These are phyloP conservation scores for Anarrhichthys ocellatus DNA, from an alignment of 2,113 vertebrate genomes.

Conservation along the genomic window DNA sequence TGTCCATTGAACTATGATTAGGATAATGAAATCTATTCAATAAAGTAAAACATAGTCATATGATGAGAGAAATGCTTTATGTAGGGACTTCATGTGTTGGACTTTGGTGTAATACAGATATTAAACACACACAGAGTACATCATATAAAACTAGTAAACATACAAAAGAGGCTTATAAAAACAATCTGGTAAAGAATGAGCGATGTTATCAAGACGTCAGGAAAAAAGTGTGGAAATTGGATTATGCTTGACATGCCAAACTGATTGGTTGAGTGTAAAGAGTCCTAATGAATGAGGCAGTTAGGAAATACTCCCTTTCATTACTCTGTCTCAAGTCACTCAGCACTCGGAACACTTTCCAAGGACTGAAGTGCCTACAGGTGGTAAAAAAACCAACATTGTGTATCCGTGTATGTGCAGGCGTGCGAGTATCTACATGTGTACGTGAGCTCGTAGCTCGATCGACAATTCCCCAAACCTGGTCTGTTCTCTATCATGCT, in stretches of 20 bases:
- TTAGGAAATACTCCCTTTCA: slow-evolving; percentile 69
- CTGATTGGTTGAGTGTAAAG: slow-evolving; percentile 55
- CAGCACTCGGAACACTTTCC: slow-evolving; percentile 62
- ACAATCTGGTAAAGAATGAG: not conserved
- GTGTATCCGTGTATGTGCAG: slow-evolving; percentile 30
- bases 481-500: slow-evolving; percentile 69
- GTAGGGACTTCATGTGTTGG: not conserved
- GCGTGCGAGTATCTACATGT: not conserved
- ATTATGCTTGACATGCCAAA: slow-evolving; percentile 64
- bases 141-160: not conserved
- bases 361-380: slow-evolving; percentile 37
- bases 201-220: slow-evolving; percentile 23
- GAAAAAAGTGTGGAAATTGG: slow-evolving; percentile 59
- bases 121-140: not conserved
- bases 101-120: not conserved
- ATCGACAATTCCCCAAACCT: slow-evolving; percentile 61
- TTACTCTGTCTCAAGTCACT: slow-evolving; percentile 56
- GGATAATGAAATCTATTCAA: not conserved
- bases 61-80: slow-evolving; percentile 3
- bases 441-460: slow-evolving; percentile 3
- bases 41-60: not conserved
- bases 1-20: slow-evolving; percentile 13
- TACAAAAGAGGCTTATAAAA: slow-evolving; percentile 18
- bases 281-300: slow-evolving; percentile 54
- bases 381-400: slow-evolving; percentile 45